Evolutionary conservation across 2,888 invertebrate genomes (phyloP).

Genomic region (Enchytraeus crypticus): DNA sequence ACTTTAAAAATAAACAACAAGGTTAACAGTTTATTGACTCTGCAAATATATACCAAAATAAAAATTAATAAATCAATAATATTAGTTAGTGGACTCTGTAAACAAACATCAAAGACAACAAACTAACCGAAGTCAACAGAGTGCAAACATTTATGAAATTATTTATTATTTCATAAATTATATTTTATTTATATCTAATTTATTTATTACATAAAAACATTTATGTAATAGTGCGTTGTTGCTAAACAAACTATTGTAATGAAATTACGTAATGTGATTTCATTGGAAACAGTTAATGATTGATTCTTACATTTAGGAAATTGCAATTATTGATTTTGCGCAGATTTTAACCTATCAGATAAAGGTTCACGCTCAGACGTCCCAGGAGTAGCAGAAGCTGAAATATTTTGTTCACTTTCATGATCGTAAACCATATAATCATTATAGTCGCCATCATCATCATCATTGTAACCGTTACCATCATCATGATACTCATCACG

Average conservation of each 20-base stretch:
- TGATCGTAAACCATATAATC: background rate
- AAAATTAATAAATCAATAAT: too few relatives aligned
- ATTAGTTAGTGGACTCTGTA: too few relatives aligned
- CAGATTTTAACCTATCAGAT: background rate
- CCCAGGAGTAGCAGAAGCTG: background rate
- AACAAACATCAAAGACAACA: too few relatives aligned
- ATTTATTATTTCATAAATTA: background rate
- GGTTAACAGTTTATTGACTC: too few relatives aligned
- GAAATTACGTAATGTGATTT: too few relatives aligned
- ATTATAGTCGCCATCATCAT: background rate
- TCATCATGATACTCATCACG: background rate
- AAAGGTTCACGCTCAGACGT: background rate
- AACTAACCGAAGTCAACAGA: too few relatives aligned
- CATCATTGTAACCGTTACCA: background rate
- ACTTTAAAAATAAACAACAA: too few relatives aligned
- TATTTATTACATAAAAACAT: background rate
- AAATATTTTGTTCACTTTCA: background rate
- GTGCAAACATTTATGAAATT: too few relatives aligned
- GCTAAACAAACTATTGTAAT: background rate
- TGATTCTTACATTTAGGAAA: too few relatives aligned
- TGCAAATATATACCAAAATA: too few relatives aligned
- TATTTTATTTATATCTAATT: background rate
- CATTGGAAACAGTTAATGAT: too few relatives aligned
- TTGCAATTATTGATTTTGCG: too few relatives aligned
- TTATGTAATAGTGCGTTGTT: background rate